Percentiles rank a stretch among this genome's conserved stretches.
phyloP scores from a whole-genome alignment of 2,888 invertebrate species.

The Andrena bicolor region DNA sequence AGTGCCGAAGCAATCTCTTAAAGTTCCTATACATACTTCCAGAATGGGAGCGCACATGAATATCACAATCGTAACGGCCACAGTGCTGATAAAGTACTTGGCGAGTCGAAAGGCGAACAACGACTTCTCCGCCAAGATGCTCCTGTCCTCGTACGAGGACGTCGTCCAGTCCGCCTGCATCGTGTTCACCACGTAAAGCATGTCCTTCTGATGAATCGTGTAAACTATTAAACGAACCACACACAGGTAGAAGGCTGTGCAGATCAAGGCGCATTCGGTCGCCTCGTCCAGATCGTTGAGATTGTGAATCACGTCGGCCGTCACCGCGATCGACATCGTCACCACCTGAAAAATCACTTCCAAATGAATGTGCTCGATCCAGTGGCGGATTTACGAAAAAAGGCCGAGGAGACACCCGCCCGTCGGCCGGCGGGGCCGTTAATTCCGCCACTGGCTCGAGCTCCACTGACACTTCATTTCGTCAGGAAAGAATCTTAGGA shows the following conservation, averaged over 20 bases:
- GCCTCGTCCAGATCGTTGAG: constrained; percentile 74
- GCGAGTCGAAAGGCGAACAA: constrained; percentile 70
- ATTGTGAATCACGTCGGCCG: constrained; percentile 69
- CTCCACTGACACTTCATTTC: no score
- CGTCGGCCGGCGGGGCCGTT: no score
- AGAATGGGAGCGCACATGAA: constrained; percentile 72
- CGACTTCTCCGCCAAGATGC: constrained; percentile 72
- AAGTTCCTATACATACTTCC: constrained; percentile 67
- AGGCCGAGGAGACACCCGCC: no score
- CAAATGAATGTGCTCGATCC: neutral
- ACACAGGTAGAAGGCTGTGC: constrained; percentile 69
- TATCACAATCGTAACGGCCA: constrained; percentile 49
- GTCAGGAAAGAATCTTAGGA: no score
- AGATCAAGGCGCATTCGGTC: constrained; percentile 76
- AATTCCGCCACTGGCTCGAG: no score
- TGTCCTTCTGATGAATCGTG: constrained; percentile 67
- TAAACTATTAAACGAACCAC: constrained; percentile 73
- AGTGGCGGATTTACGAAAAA: no score
- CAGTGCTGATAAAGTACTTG: constrained; percentile 77
- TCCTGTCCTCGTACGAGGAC: constrained; percentile 63
- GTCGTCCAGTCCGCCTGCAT: constrained; percentile 78
- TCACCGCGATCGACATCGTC: constrained; percentile 51
- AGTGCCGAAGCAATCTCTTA: neutral
- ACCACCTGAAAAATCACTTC: constrained; percentile 39
- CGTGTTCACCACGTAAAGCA: constrained; percentile 72